Evolutionary conservation across 1,140 invertebrate species (phyloP).

Genomic region (Homalodisca vitripennis): DNA sequence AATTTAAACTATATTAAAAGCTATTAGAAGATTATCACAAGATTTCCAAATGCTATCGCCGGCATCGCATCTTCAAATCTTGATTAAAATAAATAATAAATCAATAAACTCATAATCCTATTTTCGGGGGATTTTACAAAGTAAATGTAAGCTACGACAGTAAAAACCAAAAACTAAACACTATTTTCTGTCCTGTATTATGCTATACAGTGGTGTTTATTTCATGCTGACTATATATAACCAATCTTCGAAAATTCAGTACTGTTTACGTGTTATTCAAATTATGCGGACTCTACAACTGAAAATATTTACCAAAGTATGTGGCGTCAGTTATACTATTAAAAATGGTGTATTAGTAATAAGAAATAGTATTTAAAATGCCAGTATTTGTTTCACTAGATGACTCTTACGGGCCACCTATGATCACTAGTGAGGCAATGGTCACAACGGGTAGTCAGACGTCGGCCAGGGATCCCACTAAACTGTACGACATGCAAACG

Average conservation of each 20-base stretch:
- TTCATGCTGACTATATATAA: not conserved
- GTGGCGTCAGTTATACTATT: not conserved
- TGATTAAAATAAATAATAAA: not conserved
- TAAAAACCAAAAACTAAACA: no score
- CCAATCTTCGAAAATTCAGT: not conserved
- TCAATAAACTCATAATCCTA: not conserved
- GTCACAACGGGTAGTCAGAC: not conserved
- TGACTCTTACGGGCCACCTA: not conserved
- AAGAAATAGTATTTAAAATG: not conserved
- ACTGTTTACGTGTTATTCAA: not conserved
- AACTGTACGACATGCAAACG: not conserved
- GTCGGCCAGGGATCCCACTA: not conserved
- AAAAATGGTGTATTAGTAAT: not conserved
- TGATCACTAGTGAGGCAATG: conserved; percentile 5
- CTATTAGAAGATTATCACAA: no score
- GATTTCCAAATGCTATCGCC: no score
- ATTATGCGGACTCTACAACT: not conserved
- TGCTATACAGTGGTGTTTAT: not conserved
- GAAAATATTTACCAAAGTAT: not conserved
- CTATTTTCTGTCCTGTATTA: no score
- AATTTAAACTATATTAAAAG: no score
- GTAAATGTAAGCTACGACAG: no score
- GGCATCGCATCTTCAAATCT: not conserved
- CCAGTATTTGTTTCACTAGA: not conserved
- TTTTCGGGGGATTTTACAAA: no score